A percentile compares a stretch with the other conserved stretches of the same genome.
Evolutionary conservation across 2,113 vertebrate species (phyloP).

Genomic region (Labrus mixtus): DNA sequence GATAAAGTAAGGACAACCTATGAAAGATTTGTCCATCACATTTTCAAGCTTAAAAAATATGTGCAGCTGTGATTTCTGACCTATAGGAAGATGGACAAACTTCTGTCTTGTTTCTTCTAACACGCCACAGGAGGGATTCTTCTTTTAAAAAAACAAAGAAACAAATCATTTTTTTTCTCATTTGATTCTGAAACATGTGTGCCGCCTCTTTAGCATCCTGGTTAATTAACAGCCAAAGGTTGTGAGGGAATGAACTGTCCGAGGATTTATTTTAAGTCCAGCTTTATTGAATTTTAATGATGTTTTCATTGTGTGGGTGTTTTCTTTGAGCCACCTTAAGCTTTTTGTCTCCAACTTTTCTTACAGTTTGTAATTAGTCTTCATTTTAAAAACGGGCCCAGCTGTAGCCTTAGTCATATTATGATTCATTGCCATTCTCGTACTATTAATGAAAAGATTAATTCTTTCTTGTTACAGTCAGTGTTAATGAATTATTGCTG

Average conservation of each 20-base stretch:
- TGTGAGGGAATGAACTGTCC: constrained; percentile 49
- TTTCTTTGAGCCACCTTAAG: constrained; percentile 69
- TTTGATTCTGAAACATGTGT: constrained; percentile 41
- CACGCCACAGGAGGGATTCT: constrained; percentile 2
- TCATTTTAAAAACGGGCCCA: constrained; percentile 61
- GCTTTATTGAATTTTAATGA: constrained; percentile 64
- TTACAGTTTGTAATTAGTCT: constrained; percentile 72
- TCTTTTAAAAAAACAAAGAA: not conserved
- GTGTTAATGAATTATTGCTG: constrained; percentile 79
- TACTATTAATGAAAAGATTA: constrained; percentile 81
- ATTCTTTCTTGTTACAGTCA: constrained; percentile 76
- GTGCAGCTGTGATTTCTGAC: not conserved
- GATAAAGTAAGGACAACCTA: too few species aligned
- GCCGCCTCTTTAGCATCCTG: constrained; percentile 6
- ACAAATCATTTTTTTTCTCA: constrained; percentile 29
- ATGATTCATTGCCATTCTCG: constrained; percentile 77
- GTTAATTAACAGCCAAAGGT: constrained; percentile 68
- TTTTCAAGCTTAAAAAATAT: not conserved
- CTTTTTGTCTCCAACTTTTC: constrained; percentile 62
- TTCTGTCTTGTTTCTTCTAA: not conserved
- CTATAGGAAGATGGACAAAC: not conserved
- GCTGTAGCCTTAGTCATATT: constrained; percentile 56
- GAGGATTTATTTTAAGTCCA: constrained; percentile 63
- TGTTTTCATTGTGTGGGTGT: constrained; percentile 74
- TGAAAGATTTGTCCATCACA: too few species aligned